phyloP scores from a whole-genome alignment of 2,888 invertebrate genomes.

The Drosophila aldrichi region DNA sequence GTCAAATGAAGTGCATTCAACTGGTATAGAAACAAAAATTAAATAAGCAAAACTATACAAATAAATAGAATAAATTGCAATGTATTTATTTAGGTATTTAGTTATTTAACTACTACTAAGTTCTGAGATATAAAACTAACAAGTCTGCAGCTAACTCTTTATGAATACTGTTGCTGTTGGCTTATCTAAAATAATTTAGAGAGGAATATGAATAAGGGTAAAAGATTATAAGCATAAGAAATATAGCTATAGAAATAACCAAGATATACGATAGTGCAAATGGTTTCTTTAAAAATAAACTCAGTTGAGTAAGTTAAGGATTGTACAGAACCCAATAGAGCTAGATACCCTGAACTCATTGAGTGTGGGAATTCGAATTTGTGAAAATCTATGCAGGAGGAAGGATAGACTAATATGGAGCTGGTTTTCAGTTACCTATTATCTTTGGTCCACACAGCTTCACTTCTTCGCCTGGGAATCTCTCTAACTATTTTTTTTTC shows the following conservation, averaged over 20 bases:
- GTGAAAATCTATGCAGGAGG: too few species aligned
- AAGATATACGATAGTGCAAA: background rate
- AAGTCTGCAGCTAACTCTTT: background rate
- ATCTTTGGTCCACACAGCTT: background rate
- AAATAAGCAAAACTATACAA: background rate
- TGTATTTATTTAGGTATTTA: too few species aligned
- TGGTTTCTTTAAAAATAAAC: background rate
- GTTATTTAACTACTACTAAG: too few species aligned
- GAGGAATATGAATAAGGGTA: too few species aligned
- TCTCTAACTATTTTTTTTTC: background rate
- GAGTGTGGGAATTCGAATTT: too few species aligned
- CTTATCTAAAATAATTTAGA: background rate
- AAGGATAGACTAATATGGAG: too few species aligned
- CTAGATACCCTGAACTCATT: too few species aligned
- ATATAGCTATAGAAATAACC: background rate
- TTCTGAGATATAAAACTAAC: background rate
- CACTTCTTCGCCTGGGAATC: background rate
- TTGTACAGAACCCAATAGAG: too few species aligned
- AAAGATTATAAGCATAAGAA: too few species aligned
- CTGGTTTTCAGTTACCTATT: background rate
- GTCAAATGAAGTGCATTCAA: slow-evolving; percentile 47
- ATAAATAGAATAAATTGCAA: background rate
- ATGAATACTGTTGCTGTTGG: background rate
- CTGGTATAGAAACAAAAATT: slow-evolving; percentile 11
- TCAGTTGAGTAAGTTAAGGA: background rate